phyloP scores from a whole-genome alignment of 2,113 vertebrate species.

The Macrotus californicus region DNA sequence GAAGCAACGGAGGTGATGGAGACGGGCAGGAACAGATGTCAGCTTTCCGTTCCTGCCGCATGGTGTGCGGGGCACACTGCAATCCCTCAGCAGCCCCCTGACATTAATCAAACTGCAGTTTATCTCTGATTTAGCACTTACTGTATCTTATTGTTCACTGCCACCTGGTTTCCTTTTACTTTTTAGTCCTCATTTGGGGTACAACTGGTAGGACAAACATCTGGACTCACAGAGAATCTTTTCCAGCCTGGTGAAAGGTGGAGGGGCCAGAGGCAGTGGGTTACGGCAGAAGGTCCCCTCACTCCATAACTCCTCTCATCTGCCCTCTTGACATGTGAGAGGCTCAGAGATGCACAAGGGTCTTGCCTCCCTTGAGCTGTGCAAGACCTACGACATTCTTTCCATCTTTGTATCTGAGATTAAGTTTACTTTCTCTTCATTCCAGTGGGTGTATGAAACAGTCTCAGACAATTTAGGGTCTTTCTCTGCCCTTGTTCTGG shows the following conservation, averaged over 20 bases:
- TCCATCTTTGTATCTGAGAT: background rate
- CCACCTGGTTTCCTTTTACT: background rate
- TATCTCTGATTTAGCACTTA: background rate
- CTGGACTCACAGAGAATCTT: background rate
- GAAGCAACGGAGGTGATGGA: background rate
- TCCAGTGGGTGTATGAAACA: background rate
- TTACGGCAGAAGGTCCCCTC: background rate
- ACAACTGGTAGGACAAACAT: background rate
- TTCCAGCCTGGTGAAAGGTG: background rate
- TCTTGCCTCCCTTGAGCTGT: background rate
- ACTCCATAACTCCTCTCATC: background rate
- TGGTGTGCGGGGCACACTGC: background rate
- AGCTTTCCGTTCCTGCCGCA: background rate
- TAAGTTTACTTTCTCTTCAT: background rate
- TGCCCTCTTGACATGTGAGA: background rate
- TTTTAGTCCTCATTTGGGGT: background rate
- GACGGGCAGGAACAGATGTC: accelerated
- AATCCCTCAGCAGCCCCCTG: background rate
- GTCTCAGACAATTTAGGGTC: background rate
- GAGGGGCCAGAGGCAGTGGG: background rate
- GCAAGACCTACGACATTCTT: background rate
- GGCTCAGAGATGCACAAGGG: background rate
- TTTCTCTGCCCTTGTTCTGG: background rate
- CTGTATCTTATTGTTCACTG: background rate
- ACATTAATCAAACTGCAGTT: background rate